Conservation (phyloP, 2,113 vertebrate genomes). For the Eubucco bourcierii region DNA sequence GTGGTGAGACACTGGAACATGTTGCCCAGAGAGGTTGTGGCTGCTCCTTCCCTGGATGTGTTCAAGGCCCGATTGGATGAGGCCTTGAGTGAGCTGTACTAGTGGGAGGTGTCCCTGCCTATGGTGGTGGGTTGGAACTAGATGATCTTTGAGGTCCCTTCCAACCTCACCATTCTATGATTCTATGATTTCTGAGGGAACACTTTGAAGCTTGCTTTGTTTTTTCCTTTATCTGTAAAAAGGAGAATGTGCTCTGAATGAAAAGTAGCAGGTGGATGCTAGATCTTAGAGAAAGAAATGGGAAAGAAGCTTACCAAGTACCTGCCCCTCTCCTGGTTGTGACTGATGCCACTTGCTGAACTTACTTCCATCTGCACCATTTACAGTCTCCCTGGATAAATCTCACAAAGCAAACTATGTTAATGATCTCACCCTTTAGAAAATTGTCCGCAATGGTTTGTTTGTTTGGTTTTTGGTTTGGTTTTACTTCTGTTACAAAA, state of each 20-base stretch:
- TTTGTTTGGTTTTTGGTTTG: background rate
- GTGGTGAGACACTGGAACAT: no score
- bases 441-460: background rate
- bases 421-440: background rate
- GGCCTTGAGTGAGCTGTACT: no score
- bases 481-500: background rate
- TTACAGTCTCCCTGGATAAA: background rate
- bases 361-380: background rate
- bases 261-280: background rate
- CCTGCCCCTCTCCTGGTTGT: background rate
- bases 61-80: no score
- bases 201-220: background rate
- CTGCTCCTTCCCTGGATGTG: no score
- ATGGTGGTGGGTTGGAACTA: no score
- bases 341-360: background rate
- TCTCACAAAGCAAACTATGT: background rate
- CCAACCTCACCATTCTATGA: no score
- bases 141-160: no score
- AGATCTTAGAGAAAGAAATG: background rate
- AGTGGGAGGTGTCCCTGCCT: no score
- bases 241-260: background rate
- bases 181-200: background rate
- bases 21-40: no score
- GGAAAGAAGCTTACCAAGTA: background rate
- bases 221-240: background rate